Conservation (phyloP, 1,140 invertebrate genomes). For the Piezodorus guildinii region DNA sequence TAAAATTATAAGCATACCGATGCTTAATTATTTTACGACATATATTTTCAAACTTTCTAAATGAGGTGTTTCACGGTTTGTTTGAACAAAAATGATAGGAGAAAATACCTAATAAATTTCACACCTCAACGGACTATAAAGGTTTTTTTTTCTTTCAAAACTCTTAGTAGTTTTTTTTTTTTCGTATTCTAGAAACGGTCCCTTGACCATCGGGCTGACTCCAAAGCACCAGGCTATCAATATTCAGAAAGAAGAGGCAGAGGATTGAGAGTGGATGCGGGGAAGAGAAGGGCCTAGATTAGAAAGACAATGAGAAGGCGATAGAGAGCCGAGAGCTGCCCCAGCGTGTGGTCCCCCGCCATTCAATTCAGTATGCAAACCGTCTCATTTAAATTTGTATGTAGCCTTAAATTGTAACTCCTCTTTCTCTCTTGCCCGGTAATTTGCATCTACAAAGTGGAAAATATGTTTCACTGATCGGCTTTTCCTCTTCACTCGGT, state of each 20-base stretch:
- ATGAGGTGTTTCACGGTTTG: too few relatives aligned
- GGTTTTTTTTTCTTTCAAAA: too few relatives aligned
- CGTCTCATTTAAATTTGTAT: constrained; percentile 23
- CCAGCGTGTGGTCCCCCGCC: constrained; percentile 17
- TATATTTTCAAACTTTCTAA: too few relatives aligned
- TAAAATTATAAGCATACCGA: too few relatives aligned
- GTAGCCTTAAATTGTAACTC: constrained; percentile 20
- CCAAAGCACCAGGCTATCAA: too few relatives aligned
- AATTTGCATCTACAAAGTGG: constrained; percentile 14
- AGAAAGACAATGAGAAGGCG: constrained; percentile 6
- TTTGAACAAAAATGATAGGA: too few relatives aligned
- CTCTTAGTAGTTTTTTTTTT: too few relatives aligned
- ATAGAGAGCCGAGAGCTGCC: constrained; percentile 4
- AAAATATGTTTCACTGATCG: constrained; percentile 11
- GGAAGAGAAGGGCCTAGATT: constrained; percentile 1
- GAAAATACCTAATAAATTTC: too few relatives aligned
- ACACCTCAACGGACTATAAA: too few relatives aligned
- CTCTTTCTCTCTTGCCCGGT: background rate
- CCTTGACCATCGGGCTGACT: too few relatives aligned
- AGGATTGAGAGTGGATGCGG: background rate
- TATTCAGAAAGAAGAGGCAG: background rate
- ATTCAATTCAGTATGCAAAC: constrained; percentile 23
- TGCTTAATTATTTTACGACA: too few relatives aligned
- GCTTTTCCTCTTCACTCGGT: background rate
- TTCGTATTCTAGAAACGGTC: too few relatives aligned